Percentiles rank a stretch among this genome's conserved stretches.
Evolutionary conservation across 1,140 invertebrate genomes (phyloP).

Genomic region (Drosophila neocordata): DNA sequence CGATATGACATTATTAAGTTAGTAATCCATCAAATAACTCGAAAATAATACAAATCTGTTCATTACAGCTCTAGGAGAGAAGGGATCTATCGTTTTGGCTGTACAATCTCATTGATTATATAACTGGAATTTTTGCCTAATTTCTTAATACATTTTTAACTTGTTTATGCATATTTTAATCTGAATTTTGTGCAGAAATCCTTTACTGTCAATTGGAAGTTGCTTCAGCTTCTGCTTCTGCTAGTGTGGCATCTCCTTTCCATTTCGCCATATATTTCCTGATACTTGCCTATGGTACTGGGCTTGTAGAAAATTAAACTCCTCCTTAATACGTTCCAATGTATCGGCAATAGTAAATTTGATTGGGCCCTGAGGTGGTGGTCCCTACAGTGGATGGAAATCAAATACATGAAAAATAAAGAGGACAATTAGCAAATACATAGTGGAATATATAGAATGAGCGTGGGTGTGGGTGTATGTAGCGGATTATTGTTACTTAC

Average conservation of each 20-base stretch:
- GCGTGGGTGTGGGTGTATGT: conserved; percentile 20
- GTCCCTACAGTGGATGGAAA: conserved; percentile 86
- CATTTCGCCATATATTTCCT: not conserved
- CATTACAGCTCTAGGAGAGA: no score
- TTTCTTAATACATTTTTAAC: not conserved
- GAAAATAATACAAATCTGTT: no score
- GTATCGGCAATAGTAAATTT: conserved; percentile 98
- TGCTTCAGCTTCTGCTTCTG: conserved; percentile 6
- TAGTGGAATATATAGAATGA: conserved; percentile 6
- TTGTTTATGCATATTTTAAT: not conserved
- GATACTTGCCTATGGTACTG: conserved; percentile 98
- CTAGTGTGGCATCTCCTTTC: not conserved
- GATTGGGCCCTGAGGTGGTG: conserved; percentile 94
- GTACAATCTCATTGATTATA: not conserved
- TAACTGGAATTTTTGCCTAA: not conserved
- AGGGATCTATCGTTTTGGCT: not conserved
- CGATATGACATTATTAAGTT: no score
- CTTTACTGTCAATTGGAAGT: not conserved
- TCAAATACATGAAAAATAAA: conserved; percentile 27
- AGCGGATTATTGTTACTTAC: conserved; percentile 58
- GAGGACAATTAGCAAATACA: conserved; percentile 58
- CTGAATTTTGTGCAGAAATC: not conserved
- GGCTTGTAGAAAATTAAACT: conserved; percentile 98
- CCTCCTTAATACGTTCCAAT: conserved; percentile 99
- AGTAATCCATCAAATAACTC: no score